A percentile compares a stretch with the other conserved stretches of the same genome.
Evolutionary conservation across 1,140 invertebrate species (phyloP).

Genomic region (Elymnias hypermnestra): DNA sequence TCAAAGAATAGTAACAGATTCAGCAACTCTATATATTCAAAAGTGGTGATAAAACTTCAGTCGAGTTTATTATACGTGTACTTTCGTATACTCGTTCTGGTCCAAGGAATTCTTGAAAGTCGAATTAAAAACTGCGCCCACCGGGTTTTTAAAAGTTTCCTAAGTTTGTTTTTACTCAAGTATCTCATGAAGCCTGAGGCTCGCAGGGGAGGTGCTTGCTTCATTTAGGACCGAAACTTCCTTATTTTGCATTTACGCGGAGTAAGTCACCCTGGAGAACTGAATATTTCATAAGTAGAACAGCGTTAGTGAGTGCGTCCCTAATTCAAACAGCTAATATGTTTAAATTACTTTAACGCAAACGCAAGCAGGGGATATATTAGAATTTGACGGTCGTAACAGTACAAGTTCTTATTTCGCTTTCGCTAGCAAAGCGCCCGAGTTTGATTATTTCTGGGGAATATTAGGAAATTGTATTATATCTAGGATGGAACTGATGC

Average conservation of each 20-base stretch:
- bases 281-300: slow-evolving; percentile 62
- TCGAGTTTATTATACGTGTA: too few species aligned
- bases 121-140: slow-evolving; percentile 1
- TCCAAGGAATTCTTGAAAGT: slow-evolving; percentile 2
- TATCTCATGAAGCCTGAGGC: slow-evolving; percentile 27
- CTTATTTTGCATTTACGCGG: slow-evolving; percentile 64
- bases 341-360: slow-evolving; percentile 5
- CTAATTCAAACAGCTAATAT: slow-evolving; percentile 35
- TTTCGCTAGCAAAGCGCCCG: too few species aligned
- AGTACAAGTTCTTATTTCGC: too few species aligned
- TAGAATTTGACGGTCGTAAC: too few species aligned
- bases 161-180: slow-evolving; percentile 50
- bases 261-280: slow-evolving; percentile 58
- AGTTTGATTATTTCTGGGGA: too few species aligned
- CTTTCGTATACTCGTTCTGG: neutral
- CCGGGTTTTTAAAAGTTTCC: slow-evolving; percentile 13
- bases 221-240: slow-evolving; percentile 64
- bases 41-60: too few species aligned
- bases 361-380: neutral
- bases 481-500: too few species aligned
- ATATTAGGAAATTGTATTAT: too few species aligned
- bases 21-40: too few species aligned
- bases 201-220: slow-evolving; percentile 37
- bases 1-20: too few species aligned
- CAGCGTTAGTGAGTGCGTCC: slow-evolving; percentile 43